phyloP scores from a whole-genome alignment of 1,140 invertebrate genomes.

The Drosophila varians region DNA sequence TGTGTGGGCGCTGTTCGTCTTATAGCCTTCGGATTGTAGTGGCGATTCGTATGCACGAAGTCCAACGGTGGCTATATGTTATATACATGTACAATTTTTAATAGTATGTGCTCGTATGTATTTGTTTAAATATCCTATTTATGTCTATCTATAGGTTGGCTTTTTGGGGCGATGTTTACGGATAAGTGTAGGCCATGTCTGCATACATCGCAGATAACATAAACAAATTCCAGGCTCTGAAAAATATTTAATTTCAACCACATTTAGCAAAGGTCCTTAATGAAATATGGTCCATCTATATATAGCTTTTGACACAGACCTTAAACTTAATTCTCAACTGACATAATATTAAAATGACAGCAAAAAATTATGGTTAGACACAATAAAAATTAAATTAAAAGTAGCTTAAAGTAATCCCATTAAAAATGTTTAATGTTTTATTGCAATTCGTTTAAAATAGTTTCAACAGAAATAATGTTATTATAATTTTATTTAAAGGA shows the following conservation, averaged over 20 bases:
- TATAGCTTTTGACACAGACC: too few relatives aligned
- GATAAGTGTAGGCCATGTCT: constrained; percentile 36
- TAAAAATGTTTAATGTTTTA: not conserved
- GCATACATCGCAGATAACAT: constrained; percentile 33
- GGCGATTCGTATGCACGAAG: constrained; percentile 34
- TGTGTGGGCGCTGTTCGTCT: constrained; percentile 65
- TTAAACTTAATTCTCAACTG: too few relatives aligned
- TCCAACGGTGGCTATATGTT: constrained; percentile 9
- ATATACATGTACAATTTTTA: constrained; percentile 18
- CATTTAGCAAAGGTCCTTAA: not conserved
- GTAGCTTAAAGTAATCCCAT: too few relatives aligned
- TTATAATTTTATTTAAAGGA: constrained; percentile 24
- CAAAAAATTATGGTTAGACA: too few relatives aligned
- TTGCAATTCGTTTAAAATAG: not conserved
- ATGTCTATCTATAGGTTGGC: constrained; percentile 46
- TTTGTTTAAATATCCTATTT: constrained; percentile 33
- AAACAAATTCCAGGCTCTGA: constrained; percentile 18
- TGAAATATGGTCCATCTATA: too few relatives aligned
- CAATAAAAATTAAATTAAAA: too few relatives aligned
- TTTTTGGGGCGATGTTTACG: constrained; percentile 46
- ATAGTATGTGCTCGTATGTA: constrained; percentile 23
- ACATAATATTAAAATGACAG: too few relatives aligned
- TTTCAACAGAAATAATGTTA: not conserved
- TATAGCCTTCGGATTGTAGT: constrained; percentile 61
- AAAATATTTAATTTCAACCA: constrained; percentile 18